A percentile compares a stretch with the other conserved stretches of the same genome.
These are phyloP conservation scores for Melinopterus prodromus DNA, from an alignment of 2,888 invertebrate species.

Conservation along the genomic window DNA sequence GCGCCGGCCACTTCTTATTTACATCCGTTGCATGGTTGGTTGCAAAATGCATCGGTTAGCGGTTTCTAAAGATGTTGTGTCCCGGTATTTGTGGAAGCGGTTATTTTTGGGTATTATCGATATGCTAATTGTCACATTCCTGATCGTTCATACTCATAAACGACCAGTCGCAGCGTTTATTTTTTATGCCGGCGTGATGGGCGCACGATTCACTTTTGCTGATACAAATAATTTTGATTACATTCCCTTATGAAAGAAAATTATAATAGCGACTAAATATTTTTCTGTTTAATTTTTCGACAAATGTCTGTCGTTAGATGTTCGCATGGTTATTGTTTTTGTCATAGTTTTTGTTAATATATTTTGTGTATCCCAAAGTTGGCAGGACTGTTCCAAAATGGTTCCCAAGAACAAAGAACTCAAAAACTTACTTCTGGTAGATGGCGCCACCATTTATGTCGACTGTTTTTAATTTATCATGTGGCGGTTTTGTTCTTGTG, in stretches of 20 bases:
- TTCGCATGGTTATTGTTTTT: too few relatives aligned
- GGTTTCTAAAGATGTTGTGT: background rate
- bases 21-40: conserved; percentile 19
- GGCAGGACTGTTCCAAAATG: too few relatives aligned
- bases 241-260: background rate
- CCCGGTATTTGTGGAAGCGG: background rate
- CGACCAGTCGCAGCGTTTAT: background rate
- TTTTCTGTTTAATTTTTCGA: background rate
- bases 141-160: background rate
- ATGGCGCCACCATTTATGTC: too few relatives aligned
- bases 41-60: conserved; percentile 13
- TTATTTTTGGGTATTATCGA: background rate
- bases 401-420: too few relatives aligned
- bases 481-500: too few relatives aligned
- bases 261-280: background rate
- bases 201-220: background rate
- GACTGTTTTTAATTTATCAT: too few relatives aligned
- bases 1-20: conserved; percentile 12
- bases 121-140: background rate
- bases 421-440: too few relatives aligned
- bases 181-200: background rate
- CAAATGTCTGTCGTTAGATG: too few relatives aligned
- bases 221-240: background rate
- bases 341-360: too few relatives aligned
- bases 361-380: too few relatives aligned